These are phyloP conservation scores for Ormyrus labotus DNA, from an alignment of 2,888 invertebrate species.

Conservation along the genomic window DNA sequence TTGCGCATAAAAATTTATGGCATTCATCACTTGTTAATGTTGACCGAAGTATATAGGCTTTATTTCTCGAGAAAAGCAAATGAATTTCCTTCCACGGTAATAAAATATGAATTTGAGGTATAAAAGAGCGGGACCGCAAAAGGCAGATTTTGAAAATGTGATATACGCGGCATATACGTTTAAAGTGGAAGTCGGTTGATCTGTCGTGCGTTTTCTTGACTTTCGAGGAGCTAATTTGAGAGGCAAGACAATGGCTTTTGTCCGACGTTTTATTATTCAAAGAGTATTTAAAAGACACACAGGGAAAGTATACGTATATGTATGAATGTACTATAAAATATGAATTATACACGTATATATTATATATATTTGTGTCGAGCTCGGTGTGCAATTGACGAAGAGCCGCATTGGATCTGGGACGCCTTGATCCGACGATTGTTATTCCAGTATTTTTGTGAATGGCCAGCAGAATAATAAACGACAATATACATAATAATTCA, in stretches of 20 bases:
- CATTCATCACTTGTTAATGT: too few species aligned
- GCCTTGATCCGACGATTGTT: conserved; percentile 27
- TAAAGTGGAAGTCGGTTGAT: not conserved
- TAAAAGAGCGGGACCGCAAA: too few species aligned
- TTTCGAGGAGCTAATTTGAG: not conserved
- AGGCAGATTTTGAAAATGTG: conserved; percentile 20
- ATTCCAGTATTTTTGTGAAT: conserved; percentile 57
- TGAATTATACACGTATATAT: too few species aligned
- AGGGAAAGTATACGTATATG: conserved; percentile 32
- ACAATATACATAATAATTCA: conserved; percentile 48
- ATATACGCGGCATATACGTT: not conserved
- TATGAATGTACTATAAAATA: conserved; percentile 34
- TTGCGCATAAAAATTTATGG: too few species aligned
- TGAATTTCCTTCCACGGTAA: too few species aligned
- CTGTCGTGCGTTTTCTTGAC: not conserved
- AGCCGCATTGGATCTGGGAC: conserved; percentile 8
- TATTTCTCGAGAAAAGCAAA: too few species aligned
- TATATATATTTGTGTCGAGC: conserved; percentile 24
- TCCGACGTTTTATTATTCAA: conserved; percentile 1
- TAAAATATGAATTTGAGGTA: too few species aligned
- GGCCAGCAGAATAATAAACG: conserved; percentile 54
- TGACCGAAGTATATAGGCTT: too few species aligned
- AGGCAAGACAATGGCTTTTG: not conserved
- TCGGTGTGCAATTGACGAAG: conserved; percentile 22
- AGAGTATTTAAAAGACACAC: conserved; percentile 10